A percentile compares a stretch with the other conserved stretches of the same genome.
These are phyloP conservation scores for Bugula neritina DNA, from an alignment of 2,888 invertebrate species.

Conservation along the genomic window DNA sequence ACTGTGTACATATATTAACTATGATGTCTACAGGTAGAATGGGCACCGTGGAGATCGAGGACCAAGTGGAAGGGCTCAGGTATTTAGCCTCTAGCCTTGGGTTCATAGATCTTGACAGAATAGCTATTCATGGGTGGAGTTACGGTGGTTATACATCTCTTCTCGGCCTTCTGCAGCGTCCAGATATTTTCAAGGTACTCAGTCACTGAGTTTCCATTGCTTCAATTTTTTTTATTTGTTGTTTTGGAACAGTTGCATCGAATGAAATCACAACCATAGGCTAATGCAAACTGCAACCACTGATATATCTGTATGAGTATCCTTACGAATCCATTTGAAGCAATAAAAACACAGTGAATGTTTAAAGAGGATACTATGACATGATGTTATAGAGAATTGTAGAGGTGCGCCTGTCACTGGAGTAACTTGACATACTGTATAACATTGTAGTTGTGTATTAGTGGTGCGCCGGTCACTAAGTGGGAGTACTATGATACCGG, in stretches of 20 bases:
- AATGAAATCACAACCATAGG: too few species aligned
- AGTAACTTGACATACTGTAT: too few species aligned
- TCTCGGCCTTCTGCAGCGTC: conserved; percentile 85
- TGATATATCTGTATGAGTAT: too few species aligned
- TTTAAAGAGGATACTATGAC: too few species aligned
- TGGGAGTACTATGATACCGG: conserved; percentile 98
- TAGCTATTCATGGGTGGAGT: conserved; percentile 97
- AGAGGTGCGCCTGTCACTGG: too few species aligned
- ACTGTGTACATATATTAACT: too few species aligned
- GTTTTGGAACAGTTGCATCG: too few species aligned
- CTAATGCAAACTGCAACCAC: too few species aligned
- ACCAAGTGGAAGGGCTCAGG: conserved; percentile 88
- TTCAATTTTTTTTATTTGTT: too few species aligned
- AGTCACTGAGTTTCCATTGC: background rate
- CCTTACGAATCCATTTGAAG: too few species aligned
- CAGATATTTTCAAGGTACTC: conserved; percentile 79
- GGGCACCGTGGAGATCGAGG: conserved; percentile 85
- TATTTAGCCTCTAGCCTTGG: conserved; percentile 69
- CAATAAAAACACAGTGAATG: too few species aligned
- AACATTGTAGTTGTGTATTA: conserved; percentile 66
- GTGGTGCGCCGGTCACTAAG: conserved; percentile 94
- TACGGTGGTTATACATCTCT: conserved; percentile 94
- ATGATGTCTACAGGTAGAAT: conserved; percentile 37
- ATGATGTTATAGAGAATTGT: too few species aligned
- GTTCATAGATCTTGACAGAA: conserved; percentile 82